These are phyloP conservation scores for Subacronicta megacephala DNA, from an alignment of 2,888 invertebrate species.

Conservation along the genomic window DNA sequence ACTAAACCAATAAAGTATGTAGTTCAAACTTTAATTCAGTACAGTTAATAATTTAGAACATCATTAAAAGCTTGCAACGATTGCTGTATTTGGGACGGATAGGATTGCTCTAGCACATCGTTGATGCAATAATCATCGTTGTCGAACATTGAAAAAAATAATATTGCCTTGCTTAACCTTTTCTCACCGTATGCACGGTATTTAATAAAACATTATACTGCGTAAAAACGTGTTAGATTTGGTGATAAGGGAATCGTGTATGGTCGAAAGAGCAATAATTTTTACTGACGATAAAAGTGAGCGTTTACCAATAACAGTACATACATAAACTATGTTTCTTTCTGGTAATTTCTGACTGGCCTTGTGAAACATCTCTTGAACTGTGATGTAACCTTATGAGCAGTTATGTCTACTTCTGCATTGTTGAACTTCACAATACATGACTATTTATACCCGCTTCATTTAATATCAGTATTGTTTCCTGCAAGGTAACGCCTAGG, in stretches of 20 bases:
- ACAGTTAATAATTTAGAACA: no score
- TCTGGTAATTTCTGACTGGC: slow-evolving; percentile 7
- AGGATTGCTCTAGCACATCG: no score
- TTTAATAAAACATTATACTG: slow-evolving; percentile 27
- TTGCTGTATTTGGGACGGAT: no score
- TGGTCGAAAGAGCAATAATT: slow-evolving; percentile 23
- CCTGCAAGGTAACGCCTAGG: neutral
- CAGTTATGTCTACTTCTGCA: slow-evolving; percentile 25
- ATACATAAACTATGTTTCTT: slow-evolving; percentile 4
- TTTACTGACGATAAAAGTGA: slow-evolving; percentile 12
- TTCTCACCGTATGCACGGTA: no score
- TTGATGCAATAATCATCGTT: no score
- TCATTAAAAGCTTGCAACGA: no score
- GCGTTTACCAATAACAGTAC: slow-evolving; percentile 14
- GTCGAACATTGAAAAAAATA: no score
- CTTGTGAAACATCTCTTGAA: slow-evolving; percentile 30
- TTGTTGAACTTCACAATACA: slow-evolving; percentile 23
- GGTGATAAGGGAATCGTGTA: slow-evolving; percentile 42
- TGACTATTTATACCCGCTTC: slow-evolving; percentile 7
- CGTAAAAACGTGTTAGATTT: slow-evolving; percentile 37
- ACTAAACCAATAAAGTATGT: no score
- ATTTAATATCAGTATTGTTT: slow-evolving; percentile 22
- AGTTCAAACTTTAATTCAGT: no score
- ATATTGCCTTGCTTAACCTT: no score
- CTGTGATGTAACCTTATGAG: slow-evolving; percentile 38